A percentile compares a stretch with the other conserved stretches of the same genome.
phyloP scores from a whole-genome alignment of 2,113 vertebrate genomes.

The Podarcis muralis region DNA sequence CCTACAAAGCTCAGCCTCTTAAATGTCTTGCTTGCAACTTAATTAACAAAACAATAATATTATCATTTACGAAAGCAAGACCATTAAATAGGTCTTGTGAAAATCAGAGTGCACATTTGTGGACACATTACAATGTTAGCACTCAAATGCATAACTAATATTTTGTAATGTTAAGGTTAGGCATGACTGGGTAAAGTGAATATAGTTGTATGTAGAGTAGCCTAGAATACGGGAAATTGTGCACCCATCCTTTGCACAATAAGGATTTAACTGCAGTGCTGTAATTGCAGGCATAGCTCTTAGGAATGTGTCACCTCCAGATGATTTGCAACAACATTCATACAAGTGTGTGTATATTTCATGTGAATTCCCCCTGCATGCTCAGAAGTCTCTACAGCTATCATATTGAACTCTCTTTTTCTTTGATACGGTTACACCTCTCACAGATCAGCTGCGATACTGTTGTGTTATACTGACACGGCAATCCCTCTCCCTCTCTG shows the following conservation, averaged over 20 bases:
- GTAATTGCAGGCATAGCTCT: too few species aligned
- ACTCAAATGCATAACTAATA: neutral
- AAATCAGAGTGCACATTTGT: neutral
- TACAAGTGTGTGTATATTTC: too few species aligned
- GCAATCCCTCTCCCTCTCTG: too few species aligned
- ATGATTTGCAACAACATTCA: too few species aligned
- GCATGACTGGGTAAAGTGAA: neutral
- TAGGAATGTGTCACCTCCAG: too few species aligned
- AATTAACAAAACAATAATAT: neutral
- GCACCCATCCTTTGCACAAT: too few species aligned
- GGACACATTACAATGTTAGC: neutral
- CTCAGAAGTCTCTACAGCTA: too few species aligned
- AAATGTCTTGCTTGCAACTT: neutral
- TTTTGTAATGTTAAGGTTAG: neutral
- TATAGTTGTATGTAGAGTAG: neutral
- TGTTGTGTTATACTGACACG: neutral
- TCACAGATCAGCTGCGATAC: neutral
- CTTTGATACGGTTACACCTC: too few species aligned
- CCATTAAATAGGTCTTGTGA: neutral
- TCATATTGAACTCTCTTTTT: too few species aligned
- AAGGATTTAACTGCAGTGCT: too few species aligned
- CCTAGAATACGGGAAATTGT: too few species aligned
- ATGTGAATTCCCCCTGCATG: too few species aligned
- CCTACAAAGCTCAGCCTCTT: neutral
- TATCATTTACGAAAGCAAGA: neutral